Percentiles rank a stretch among this genome's conserved stretches.
phyloP scores from a whole-genome alignment of 2,113 vertebrate species.

The Menidia beryllina region DNA sequence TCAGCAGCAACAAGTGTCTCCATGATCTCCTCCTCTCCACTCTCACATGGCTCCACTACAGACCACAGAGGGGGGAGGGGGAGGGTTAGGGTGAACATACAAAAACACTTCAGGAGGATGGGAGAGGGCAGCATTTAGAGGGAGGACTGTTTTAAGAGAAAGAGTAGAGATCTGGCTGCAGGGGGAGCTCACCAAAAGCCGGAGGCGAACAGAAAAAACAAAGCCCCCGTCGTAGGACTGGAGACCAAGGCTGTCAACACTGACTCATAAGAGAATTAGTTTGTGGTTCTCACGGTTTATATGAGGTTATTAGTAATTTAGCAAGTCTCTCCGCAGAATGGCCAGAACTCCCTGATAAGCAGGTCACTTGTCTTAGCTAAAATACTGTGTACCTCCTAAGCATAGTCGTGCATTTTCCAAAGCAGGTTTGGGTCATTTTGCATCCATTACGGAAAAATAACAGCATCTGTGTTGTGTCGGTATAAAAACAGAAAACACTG shows the following conservation, averaged over 20 bases:
- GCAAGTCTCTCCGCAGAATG: background rate
- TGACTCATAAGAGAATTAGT: background rate
- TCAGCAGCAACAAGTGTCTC: conserved; percentile 93
- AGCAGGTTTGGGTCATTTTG: too few relatives aligned
- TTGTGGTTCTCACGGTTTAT: background rate
- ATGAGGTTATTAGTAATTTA: background rate
- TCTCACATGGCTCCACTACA: conserved; percentile 91
- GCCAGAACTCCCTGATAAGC: background rate
- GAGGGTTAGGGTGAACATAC: too few relatives aligned
- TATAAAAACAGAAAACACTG: background rate
- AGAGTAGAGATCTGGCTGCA: background rate
- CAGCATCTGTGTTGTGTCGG: background rate
- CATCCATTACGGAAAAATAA: background rate
- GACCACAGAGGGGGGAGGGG: conserved; percentile 23
- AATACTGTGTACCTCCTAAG: too few relatives aligned
- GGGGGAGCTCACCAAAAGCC: background rate
- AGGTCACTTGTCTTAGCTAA: too few relatives aligned
- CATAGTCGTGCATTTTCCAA: too few relatives aligned
- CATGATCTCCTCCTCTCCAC: conserved; percentile 90
- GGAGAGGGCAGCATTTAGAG: background rate
- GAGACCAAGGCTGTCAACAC: too few relatives aligned
- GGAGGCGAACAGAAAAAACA: background rate
- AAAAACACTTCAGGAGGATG: conserved; percentile 8
- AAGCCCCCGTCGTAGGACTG: background rate
- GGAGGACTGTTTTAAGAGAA: background rate